Conservation (phyloP, 2,797 vertebrate species). For the Margarornis squamiger region DNA sequence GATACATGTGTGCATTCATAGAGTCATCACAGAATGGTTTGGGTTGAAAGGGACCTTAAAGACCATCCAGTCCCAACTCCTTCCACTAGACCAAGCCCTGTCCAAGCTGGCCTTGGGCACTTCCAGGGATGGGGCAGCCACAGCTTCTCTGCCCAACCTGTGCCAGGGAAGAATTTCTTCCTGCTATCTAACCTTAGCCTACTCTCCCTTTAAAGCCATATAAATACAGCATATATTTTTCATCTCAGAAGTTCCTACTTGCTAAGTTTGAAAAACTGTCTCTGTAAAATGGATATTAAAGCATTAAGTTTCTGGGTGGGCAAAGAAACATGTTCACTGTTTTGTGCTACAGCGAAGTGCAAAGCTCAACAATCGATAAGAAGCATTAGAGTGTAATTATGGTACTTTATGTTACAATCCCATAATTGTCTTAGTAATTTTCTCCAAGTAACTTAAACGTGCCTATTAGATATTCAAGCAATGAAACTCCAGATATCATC, state of each 20-base stretch:
- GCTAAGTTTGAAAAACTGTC: neutral
- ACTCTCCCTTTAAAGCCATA: neutral
- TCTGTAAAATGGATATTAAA: neutral
- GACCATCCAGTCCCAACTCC: neutral
- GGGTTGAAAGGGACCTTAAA: neutral
- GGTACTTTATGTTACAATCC: conserved; percentile 56
- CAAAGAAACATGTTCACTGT: neutral
- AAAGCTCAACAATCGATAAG: conserved; percentile 46
- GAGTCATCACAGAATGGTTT: neutral
- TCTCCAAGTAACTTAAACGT: conserved; percentile 13
- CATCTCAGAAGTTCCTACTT: neutral
- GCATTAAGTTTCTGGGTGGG: neutral
- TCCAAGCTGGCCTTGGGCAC: neutral
- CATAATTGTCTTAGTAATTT: conserved; percentile 68
- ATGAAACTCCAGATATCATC: conserved; percentile 42
- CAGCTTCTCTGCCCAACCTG: neutral
- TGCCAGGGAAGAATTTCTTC: too few relatives aligned
- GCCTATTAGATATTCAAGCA: conserved; percentile 34
- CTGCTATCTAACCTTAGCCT: neutral
- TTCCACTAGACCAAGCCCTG: neutral
- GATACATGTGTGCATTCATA: accelerated
- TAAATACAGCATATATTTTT: neutral
- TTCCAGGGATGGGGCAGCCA: neutral
- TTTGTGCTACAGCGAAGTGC: neutral
- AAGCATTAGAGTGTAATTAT: conserved; percentile 61